These are phyloP conservation scores for Biston stratarius DNA, from an alignment of 2,888 invertebrate genomes.

Conservation along the genomic window DNA sequence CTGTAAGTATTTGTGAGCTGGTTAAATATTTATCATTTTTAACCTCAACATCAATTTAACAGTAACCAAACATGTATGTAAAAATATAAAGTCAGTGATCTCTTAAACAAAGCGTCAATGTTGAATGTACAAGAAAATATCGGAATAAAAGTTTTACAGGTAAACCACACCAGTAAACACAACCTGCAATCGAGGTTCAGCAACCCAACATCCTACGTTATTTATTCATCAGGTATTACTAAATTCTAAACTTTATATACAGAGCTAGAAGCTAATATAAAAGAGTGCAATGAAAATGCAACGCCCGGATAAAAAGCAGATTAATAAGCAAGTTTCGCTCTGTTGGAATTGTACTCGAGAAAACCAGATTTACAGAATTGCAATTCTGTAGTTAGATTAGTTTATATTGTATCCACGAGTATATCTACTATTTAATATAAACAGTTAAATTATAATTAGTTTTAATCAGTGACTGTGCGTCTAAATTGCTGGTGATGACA, in stretches of 20 bases:
- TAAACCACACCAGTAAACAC: background rate
- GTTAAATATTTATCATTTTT: no score
- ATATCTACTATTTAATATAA: background rate
- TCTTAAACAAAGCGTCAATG: no score
- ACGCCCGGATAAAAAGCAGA: constrained; percentile 27
- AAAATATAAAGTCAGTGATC: no score
- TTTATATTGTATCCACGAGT: background rate
- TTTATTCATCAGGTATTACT: constrained; percentile 13
- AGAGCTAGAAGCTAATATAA: constrained; percentile 14
- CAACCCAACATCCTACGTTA: constrained; percentile 2
- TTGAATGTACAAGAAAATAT: no score
- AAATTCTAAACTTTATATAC: constrained; percentile 15
- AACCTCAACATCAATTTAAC: no score
- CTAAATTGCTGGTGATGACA: no score
- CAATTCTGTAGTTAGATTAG: constrained; percentile 5
- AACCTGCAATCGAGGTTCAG: constrained; percentile 3
- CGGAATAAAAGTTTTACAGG: no score
- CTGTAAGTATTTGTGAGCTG: no score
- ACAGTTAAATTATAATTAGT: no score
- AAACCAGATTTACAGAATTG: constrained; percentile 20
- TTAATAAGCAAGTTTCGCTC: constrained; percentile 28
- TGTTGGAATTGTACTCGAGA: constrained; percentile 18
- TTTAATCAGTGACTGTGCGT: no score
- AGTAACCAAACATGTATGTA: no score
- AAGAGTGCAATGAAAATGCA: constrained; percentile 34